Base-by-base conservation (phyloP, 2,113 vertebrate genomes). In the Orcinus orca region DNA sequence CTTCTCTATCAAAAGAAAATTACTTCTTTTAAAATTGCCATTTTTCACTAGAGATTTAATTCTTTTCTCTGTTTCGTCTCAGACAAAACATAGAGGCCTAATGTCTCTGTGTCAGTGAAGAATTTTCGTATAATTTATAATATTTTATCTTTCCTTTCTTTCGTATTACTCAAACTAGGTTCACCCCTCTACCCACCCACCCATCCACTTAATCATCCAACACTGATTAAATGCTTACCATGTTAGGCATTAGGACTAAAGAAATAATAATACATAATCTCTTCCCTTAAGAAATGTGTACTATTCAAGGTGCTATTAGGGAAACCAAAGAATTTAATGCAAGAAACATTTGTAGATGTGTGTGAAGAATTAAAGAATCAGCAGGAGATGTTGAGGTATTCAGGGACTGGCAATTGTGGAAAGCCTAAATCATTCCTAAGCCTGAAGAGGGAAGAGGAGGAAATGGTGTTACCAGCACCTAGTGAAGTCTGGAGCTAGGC, bases 21-120 rank as follows among this genome's bases (percentile, higher is more conserved):
- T 67, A 87, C 38, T 92, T 36, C 10, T 96, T 96, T 91, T 86
- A 79, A 97, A 84, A 97, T 47, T 91, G 38, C 5, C 26, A 81
- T 44, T 94, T 86, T 87, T 83, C 38, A 38, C 80, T 76, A 65
- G 36, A 83, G 13, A 65, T 55, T 83, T 96, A 93, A 90, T 84
- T 92, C 1, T 67, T 76, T 93, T 90, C 29, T 94, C 8, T 11
- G 1, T 79, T 86, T 15, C 25, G 13, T 53, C 7, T 73, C 50
- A 96, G 62, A 62, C 36, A 91, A 97, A 96, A 65, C 13, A 50
- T 60, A 86, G 44, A 84, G 26, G 33, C 14, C 31, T 65, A 96
- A 88, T 50, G 36, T 90, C 31, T 94, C 23, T 60, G 20, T 26
- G 26, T 74, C 71, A 86, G 18, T 89, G 41, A 88, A 89, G 23